Evolutionary conservation across 2,888 invertebrate species (phyloP).

Genomic region (Mactromeris polynyma): DNA sequence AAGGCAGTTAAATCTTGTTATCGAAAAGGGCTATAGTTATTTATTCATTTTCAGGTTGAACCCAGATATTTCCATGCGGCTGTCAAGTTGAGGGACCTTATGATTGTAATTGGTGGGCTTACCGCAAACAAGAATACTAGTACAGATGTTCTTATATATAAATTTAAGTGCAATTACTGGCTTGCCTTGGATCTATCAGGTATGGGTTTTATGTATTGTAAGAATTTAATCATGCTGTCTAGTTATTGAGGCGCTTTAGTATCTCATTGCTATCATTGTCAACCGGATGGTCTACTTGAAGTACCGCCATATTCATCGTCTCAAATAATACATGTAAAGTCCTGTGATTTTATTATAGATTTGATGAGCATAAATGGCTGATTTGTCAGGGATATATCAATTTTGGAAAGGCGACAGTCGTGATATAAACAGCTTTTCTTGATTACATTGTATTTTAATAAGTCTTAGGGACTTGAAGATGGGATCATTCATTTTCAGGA

Average conservation of each 20-base stretch:
- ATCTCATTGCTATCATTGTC: too few species aligned
- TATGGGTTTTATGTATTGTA: slow-evolving; percentile 40
- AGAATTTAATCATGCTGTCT: not conserved
- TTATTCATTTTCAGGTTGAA: slow-evolving; percentile 85
- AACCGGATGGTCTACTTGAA: too few species aligned
- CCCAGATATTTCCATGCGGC: slow-evolving; percentile 92
- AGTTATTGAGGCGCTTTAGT: too few species aligned
- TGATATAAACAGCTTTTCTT: not conserved
- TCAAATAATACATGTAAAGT: too few species aligned
- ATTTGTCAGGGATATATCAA: too few species aligned
- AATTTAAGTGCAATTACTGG: slow-evolving; percentile 96
- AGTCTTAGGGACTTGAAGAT: too few species aligned
- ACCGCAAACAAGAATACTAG: slow-evolving; percentile 87
- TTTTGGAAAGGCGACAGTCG: not conserved
- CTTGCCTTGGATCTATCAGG: slow-evolving; percentile 77
- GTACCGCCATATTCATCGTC: too few species aligned
- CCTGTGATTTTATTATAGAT: too few species aligned
- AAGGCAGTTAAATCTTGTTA: not conserved
- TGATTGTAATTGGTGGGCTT: slow-evolving; percentile 96
- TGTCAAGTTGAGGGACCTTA: slow-evolving; percentile 91
- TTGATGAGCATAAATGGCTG: too few species aligned
- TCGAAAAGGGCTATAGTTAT: not conserved
- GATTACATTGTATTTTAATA: too few species aligned
- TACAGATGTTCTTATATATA: slow-evolving; percentile 91
- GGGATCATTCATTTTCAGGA: too few species aligned